phyloP scores from a whole-genome alignment of 2,113 vertebrate genomes.

The Xenus cinereus region DNA sequence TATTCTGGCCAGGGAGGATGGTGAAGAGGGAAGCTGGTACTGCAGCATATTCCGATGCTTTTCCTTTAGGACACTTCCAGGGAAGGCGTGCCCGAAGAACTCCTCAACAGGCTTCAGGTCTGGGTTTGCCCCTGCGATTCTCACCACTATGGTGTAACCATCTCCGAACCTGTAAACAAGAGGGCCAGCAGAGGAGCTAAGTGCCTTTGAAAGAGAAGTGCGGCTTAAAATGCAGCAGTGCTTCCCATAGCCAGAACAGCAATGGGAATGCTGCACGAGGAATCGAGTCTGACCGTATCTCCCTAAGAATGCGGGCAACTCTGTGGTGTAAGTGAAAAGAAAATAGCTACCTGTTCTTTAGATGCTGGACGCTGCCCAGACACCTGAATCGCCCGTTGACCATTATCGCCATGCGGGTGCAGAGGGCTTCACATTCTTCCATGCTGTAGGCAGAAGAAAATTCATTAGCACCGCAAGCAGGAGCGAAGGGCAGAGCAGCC shows the following conservation, averaged over 20 bases:
- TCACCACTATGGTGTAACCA: conserved; percentile 94
- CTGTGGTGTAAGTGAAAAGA: background rate
- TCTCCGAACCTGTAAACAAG: conserved; percentile 89
- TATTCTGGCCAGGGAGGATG: conserved; percentile 89
- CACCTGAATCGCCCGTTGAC: conserved; percentile 96
- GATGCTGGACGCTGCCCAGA: conserved; percentile 95
- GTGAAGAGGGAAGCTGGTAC: conserved; percentile 92
- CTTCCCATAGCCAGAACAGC: background rate
- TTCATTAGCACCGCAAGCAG: background rate
- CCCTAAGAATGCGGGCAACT: background rate
- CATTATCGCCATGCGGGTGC: conserved; percentile 98
- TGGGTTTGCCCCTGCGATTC: conserved; percentile 87
- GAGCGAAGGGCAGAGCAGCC: background rate
- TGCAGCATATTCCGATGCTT: conserved; percentile 95
- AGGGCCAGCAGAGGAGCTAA: background rate
- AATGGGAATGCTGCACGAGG: background rate
- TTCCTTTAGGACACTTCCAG: conserved; percentile 92
- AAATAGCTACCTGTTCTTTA: conserved; percentile 89
- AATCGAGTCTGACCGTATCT: background rate
- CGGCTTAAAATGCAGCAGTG: background rate
- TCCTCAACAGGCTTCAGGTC: conserved; percentile 90
- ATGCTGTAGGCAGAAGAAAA: conserved; percentile 79
- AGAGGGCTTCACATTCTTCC: conserved; percentile 98
- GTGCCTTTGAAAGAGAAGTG: background rate
- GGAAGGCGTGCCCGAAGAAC: conserved; percentile 91